Base-by-base conservation (phyloP, 2,888 invertebrate genomes). In the Tenthredo amoena region DNA sequence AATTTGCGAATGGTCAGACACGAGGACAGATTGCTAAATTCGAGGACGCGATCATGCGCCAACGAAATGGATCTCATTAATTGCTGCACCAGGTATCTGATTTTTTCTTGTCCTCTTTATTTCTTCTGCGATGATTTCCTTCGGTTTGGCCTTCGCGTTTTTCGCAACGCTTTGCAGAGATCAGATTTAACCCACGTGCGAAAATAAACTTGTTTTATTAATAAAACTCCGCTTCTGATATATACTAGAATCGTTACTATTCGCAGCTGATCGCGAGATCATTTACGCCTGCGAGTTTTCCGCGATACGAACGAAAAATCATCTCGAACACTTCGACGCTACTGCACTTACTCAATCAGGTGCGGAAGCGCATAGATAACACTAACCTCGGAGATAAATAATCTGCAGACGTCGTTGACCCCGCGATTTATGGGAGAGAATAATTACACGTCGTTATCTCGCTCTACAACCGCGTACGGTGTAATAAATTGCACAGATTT, bases 41-140 rank as follows among this genome's bases (percentile, higher is more conserved):
- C 72, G 26, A 43, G 72, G n/a, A 74, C 34, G 68, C 34, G 21
- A 21, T 34, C 31, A 26, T 31, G 31, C 18, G 34, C 6, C 43
- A 34, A 34, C 77, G 18, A n/a, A 1, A 83, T 68, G 68, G 68
- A 83, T 71, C 18, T 83, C 2, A 83, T 68, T 34, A 50, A 37
- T 47, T 83, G 83, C 68, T 83, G 83, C 62, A 47, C 26, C 31
- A 83, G 65, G 83, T 83, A 68, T 21, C 6, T 68, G 12, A 1
- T 31, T 31, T 0, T 62, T 65, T 9, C 0, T 47, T 15, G n/a
- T 2, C 3, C 12, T 10, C n/a, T 9, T 10, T 0, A 31, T 68
- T 68, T 26, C 0, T 26, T 68, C 10, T 15, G 15, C 68, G 15
- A 15, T 12, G 31, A 26, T 34, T 26, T 68, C 4, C 5, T 68